These are phyloP conservation scores for Arenicola marina DNA, from an alignment of 2,888 invertebrate genomes.

Conservation along the genomic window DNA sequence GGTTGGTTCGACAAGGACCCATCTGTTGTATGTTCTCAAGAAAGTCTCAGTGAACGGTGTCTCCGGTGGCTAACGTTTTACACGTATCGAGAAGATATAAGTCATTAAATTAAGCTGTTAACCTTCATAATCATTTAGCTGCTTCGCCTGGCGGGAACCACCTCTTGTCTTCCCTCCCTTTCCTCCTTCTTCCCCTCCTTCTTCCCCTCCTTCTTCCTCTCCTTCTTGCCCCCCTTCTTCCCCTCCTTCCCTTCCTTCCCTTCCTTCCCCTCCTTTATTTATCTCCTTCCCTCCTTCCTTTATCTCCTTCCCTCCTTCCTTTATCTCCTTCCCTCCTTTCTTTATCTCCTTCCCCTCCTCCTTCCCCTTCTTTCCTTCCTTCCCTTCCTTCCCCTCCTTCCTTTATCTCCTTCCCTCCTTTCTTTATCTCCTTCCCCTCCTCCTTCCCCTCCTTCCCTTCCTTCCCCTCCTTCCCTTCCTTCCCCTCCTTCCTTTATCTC, in stretches of 20 bases:
- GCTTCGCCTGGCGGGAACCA: too few relatives aligned
- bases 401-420: background rate
- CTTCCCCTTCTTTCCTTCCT: background rate
- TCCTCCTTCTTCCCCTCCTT: background rate
- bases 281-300: background rate
- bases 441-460: too few relatives aligned
- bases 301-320: background rate
- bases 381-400: too few relatives aligned
- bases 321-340: background rate
- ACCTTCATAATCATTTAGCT: too few relatives aligned
- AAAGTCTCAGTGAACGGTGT: too few relatives aligned
- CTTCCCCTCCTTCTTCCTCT: background rate
- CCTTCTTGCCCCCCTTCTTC: background rate
- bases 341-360: background rate
- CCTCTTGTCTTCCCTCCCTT: too few relatives aligned
- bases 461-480: background rate
- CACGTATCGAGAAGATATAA: too few relatives aligned
- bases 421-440: background rate
- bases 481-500: background rate
- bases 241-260: background rate
- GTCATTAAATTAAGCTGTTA: too few relatives aligned
- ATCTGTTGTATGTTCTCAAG: too few relatives aligned
- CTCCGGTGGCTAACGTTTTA: too few relatives aligned
- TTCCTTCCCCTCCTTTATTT: background rate
- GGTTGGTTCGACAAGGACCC: too few relatives aligned